Evolutionary conservation across 2,797 vertebrate species (phyloP).

Genomic region (Myotis daubentonii): DNA sequence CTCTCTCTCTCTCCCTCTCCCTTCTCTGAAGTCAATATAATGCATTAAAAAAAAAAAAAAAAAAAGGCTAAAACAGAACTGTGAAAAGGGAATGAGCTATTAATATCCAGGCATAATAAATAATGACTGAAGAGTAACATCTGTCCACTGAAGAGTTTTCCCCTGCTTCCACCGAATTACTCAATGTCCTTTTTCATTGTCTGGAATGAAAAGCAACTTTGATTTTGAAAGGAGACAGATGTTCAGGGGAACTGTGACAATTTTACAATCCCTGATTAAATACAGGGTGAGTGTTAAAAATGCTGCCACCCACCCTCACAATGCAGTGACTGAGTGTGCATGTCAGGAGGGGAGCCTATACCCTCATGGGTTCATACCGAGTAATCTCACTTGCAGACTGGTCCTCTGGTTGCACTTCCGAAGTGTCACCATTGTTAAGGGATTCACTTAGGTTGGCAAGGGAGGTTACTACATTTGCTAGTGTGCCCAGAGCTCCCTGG

Average conservation of each 20-base stretch:
- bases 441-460: constrained; percentile 94
- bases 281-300: background rate
- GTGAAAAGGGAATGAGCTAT: background rate
- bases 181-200: background rate
- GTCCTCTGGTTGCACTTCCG: constrained; percentile 92
- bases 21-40: too few relatives aligned
- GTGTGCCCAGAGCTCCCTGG: constrained; percentile 95
- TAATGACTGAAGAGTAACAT: background rate
- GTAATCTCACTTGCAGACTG: constrained; percentile 96
- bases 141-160: background rate
- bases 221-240: background rate
- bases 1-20: too few relatives aligned
- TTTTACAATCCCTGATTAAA: background rate
- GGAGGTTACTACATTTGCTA: constrained; percentile 98
- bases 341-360: background rate
- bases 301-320: background rate
- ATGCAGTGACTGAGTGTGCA: background rate
- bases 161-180: background rate
- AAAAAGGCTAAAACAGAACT: background rate
- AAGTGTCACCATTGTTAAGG: constrained; percentile 93
- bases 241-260: background rate
- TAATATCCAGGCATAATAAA: background rate
- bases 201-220: constrained; percentile 40
- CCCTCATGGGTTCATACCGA: constrained; percentile 87
- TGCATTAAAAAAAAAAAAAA: background rate